These are phyloP conservation scores for Patagioenas fasciata DNA, from an alignment of 2,113 vertebrate species.

Conservation along the genomic window DNA sequence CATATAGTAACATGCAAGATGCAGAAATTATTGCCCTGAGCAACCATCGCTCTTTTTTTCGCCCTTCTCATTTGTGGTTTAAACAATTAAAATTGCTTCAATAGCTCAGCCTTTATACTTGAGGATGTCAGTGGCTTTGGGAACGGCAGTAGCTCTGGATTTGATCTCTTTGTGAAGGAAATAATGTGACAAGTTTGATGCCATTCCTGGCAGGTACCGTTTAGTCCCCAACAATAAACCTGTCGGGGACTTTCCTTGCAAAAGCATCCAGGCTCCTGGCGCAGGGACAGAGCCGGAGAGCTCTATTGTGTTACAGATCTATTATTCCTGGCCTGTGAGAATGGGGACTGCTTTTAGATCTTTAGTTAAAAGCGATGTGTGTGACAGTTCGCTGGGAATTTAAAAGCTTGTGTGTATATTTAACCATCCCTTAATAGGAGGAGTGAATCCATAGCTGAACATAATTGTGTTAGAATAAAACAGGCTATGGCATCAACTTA, in stretches of 20 bases:
- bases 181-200: neutral
- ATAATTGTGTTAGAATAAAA: neutral
- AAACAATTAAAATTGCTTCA: neutral
- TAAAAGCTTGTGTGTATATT: neutral
- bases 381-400: neutral
- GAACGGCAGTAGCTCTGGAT: neutral
- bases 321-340: neutral
- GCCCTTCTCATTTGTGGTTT: rapidly evolving
- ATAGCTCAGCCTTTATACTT: rapidly evolving
- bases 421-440: neutral
- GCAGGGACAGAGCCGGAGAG: neutral
- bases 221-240: neutral
- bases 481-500: neutral
- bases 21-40: neutral
- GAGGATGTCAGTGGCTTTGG: neutral
- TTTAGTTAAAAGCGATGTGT: neutral
- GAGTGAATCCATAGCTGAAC: neutral
- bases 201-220: neutral
- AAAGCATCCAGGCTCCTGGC: neutral
- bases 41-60: neutral
- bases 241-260: neutral
- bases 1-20: neutral
- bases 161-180: neutral
- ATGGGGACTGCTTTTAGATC: neutral
- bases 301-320: neutral